Base-by-base conservation (phyloP, 2,888 invertebrate species). In the Cenopis cana region DNA sequence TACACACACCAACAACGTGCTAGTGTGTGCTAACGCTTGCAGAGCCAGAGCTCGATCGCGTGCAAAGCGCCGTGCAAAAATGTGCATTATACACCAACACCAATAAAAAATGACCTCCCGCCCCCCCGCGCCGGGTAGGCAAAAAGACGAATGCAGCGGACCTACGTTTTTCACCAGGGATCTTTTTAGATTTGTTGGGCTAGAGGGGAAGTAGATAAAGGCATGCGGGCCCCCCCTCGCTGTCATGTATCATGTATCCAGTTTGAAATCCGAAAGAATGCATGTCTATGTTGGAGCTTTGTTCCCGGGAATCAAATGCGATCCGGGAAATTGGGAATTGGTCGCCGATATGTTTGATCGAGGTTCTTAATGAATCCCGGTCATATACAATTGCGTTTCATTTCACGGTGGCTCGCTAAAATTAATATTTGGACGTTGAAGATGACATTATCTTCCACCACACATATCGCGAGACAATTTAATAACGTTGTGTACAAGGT, bases 41-140 rank as follows among this genome's bases (percentile, higher is more conserved):
- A 91, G 86, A 84, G 81, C 78, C 78, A 82, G 81, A 84, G 85
- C 83, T 79, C 81, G 86, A 84, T 89, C 88, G 89, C 89, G 85
- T 86, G 89, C 88, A 84, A 81, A 86, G 87, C 85, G 85, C 89
- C 88, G 85, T 92, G 92, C 92, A 92, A 90, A 91, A 93, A 91
- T 91, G 89, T 90, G 89, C 87, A 87, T 85, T 85, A 84, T 82
- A 83, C 80, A 81, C 82, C 85, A 82, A 85, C 79, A 85, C 91
- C 90, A 89, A 80, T 77, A 79, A 76, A 80, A 79, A 77, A 76
- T 83, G 91, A 87, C 83, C 88, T 83, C 82, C 86, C 83, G 69
- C 77, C 81, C 81, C 83, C 80, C 86, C 79, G 81, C 74, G 74
- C 70, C 68, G 56, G 74, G 75, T 75, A 75, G 74, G 78, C 78